These are phyloP conservation scores for Sardina pilchardus DNA, from an alignment of 2,113 vertebrate species.

Conservation along the genomic window DNA sequence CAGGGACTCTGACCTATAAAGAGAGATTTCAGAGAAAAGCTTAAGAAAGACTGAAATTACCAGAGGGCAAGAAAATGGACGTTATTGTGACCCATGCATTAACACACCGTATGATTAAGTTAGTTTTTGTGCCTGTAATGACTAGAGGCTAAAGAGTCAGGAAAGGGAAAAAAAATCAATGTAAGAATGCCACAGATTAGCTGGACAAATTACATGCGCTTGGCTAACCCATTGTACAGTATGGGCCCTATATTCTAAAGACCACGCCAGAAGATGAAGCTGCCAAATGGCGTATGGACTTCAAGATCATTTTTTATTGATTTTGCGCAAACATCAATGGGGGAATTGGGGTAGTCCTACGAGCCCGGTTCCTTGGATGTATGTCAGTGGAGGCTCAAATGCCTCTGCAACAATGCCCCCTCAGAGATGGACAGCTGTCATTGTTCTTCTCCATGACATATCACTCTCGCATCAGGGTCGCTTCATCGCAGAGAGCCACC, in stretches of 20 bases:
- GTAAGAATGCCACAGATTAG: constrained; percentile 80
- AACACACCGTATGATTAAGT: constrained; percentile 81
- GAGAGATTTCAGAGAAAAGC: constrained; percentile 67
- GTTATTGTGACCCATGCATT: constrained; percentile 83
- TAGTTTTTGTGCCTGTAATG: constrained; percentile 80
- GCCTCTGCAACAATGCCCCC: constrained; percentile 55
- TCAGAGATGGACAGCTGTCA: constrained; percentile 39
- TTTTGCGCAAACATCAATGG: constrained; percentile 78
- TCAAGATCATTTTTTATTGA: constrained; percentile 88
- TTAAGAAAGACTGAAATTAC: constrained; percentile 76
- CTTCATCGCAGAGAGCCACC: neutral
- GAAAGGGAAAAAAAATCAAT: constrained; percentile 85
- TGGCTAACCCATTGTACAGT: constrained; percentile 85
- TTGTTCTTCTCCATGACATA: constrained; percentile 60
- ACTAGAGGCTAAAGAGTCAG: constrained; percentile 86
- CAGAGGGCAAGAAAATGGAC: constrained; percentile 77
- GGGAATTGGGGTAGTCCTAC: constrained; percentile 21
- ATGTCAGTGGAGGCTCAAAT: constrained; percentile 55
- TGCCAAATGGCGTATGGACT: constrained; percentile 81
- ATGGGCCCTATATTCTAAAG: constrained; percentile 83
- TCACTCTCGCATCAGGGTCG: neutral
- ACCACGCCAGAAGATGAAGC: constrained; percentile 81
- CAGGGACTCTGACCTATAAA: constrained; percentile 83
- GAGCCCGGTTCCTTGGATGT: constrained; percentile 53
- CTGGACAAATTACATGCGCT: constrained; percentile 88